Conservation (phyloP, 23 tunicate species). For the Oikopleura dioica region DNA sequence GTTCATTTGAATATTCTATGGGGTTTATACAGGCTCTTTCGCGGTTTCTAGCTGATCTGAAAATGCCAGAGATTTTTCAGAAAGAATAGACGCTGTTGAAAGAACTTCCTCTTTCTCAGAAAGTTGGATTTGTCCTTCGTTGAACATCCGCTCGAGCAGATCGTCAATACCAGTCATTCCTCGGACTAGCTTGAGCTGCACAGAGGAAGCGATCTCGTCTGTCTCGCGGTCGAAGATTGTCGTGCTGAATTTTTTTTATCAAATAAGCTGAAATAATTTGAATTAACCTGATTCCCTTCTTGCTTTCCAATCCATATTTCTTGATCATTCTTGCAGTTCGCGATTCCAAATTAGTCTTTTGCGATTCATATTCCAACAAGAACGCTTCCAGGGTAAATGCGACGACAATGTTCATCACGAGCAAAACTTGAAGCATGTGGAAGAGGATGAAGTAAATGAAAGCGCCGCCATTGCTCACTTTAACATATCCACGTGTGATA, state of each 20-base stretch:
- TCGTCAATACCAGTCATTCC: background rate
- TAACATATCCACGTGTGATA: slow-evolving; percentile 46
- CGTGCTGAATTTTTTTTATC: background rate
- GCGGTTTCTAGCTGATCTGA: no score
- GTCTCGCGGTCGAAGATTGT: background rate
- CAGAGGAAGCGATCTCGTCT: background rate
- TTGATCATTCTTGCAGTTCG: slow-evolving; percentile 39
- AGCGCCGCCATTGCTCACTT: slow-evolving; percentile 52
- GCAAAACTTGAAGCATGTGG: slow-evolving; percentile 39
- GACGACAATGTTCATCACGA: slow-evolving; percentile 45
- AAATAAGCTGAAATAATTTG: no score
- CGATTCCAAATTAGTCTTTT: slow-evolving; percentile 33
- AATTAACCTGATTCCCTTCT: slow-evolving; percentile 25
- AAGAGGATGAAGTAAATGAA: slow-evolving; percentile 52
- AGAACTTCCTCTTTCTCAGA: no score
- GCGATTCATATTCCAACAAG: slow-evolving; percentile 41
- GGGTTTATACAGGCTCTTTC: no score
- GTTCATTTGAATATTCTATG: no score
- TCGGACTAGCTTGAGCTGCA: background rate
- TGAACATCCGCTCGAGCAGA: background rate
- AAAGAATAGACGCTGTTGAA: no score
- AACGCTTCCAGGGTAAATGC: slow-evolving; percentile 94
- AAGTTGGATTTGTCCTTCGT: no score
- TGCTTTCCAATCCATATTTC: slow-evolving; percentile 25
- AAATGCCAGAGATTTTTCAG: no score